phyloP scores from a whole-genome alignment of 2,888 invertebrate genomes.

The Podabrus alpinus region DNA sequence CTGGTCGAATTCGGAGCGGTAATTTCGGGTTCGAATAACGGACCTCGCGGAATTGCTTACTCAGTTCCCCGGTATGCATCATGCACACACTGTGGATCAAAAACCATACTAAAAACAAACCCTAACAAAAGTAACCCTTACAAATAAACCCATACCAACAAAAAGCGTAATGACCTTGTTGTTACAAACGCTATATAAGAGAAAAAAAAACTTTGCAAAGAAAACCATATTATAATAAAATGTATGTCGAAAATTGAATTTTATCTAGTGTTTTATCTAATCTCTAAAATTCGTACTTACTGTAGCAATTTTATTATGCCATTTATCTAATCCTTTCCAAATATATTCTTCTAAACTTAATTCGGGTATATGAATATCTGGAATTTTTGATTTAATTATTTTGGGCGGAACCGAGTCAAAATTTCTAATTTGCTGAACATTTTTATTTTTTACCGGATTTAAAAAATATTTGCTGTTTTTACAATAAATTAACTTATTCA shows the following conservation, averaged over 20 bases:
- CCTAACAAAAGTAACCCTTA: no score
- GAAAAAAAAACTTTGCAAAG: no score
- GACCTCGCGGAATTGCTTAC: no score
- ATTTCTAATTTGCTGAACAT: neutral
- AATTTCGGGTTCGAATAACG: no score
- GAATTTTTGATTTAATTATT: neutral
- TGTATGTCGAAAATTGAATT: neutral
- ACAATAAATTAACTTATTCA: neutral
- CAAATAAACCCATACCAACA: no score
- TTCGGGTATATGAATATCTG: neutral
- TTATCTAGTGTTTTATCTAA: neutral
- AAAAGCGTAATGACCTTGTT: no score
- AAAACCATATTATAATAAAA: no score
- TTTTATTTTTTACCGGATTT: neutral
- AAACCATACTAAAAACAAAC: no score
- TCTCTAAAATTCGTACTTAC: neutral
- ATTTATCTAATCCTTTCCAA: neutral
- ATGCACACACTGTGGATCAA: no score
- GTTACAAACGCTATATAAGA: no score
- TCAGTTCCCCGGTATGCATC: no score
- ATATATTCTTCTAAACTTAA: neutral
- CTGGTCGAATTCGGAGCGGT: no score
- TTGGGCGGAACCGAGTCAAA: neutral
- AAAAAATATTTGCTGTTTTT: neutral
- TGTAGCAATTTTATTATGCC: neutral